These are phyloP conservation scores for Pristionchus exspectatus DNA, from an alignment of 2,888 invertebrate species.

Conservation along the genomic window DNA sequence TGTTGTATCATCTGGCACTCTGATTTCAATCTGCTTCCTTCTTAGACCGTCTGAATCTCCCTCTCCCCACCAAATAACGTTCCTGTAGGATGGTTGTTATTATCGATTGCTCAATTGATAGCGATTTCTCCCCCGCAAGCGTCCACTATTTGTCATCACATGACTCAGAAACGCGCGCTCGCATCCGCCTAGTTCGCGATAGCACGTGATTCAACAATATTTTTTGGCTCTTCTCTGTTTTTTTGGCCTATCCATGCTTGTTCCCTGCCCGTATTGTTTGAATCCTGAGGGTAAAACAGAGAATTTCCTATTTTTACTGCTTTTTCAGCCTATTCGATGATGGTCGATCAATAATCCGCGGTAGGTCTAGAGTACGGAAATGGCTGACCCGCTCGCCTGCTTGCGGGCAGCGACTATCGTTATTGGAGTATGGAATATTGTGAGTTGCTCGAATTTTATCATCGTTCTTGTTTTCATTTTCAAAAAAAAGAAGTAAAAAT, in stretches of 20 bases:
- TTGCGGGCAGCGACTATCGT: slow-evolving; percentile 69
- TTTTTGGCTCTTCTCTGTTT: too few species aligned
- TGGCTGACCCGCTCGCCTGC: slow-evolving; percentile 75
- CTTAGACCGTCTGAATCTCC: too few species aligned
- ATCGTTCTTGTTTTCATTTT: not conserved
- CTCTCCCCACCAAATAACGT: too few species aligned
- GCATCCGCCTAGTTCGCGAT: not conserved
- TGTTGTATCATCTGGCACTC: too few species aligned
- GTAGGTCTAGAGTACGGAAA: slow-evolving; percentile 50
- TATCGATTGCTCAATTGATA: not conserved
- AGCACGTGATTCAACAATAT: not conserved
- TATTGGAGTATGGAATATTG: slow-evolving; percentile 76
- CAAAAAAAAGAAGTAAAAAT: not conserved
- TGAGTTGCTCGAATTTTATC: slow-evolving; percentile 56
- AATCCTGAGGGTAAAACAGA: too few species aligned
- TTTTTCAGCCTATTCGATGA: not conserved
- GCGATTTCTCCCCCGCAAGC: not conserved
- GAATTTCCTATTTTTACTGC: not conserved
- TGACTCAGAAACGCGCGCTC: not conserved
- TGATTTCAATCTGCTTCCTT: too few species aligned
- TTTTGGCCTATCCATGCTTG: too few species aligned
- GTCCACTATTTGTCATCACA: not conserved
- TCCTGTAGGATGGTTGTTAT: too few species aligned
- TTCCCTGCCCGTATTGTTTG: too few species aligned
- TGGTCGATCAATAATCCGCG: not conserved